Evolutionary conservation across 2,888 invertebrate species (phyloP).

Genomic region (Fabriciana adippe): DNA sequence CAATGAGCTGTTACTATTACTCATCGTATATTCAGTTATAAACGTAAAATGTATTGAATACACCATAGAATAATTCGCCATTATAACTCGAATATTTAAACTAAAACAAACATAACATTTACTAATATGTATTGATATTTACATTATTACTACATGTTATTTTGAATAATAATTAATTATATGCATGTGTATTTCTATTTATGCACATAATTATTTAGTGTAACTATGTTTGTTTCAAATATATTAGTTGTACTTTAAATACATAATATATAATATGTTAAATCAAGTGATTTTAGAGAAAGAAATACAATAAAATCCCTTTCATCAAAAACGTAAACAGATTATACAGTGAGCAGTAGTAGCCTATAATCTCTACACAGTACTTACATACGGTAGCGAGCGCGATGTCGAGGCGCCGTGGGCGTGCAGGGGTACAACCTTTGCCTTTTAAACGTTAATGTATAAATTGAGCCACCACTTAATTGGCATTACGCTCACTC

Average conservation of each 20-base stretch:
- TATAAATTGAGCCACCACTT: slow-evolving; percentile 32
- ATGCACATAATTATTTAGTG: too few relatives aligned
- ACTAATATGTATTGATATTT: too few relatives aligned
- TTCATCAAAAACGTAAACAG: slow-evolving; percentile 4
- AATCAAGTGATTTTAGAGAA: too few relatives aligned
- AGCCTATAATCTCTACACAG: background rate
- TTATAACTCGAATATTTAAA: too few relatives aligned
- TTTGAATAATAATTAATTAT: too few relatives aligned
- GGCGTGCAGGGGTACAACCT: slow-evolving; percentile 38
- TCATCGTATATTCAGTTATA: slow-evolving; percentile 24
- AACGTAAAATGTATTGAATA: too few relatives aligned
- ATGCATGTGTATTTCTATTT: too few relatives aligned
- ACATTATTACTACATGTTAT: too few relatives aligned
- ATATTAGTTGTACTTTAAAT: too few relatives aligned
- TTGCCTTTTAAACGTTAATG: slow-evolving; percentile 40
- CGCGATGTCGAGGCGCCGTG: slow-evolving; percentile 20
- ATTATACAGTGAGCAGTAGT: background rate
- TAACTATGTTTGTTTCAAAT: too few relatives aligned
- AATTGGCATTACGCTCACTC: slow-evolving; percentile 28
- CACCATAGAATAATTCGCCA: background rate
- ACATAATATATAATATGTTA: too few relatives aligned
- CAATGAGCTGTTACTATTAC: slow-evolving; percentile 37
- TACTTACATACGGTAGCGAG: slow-evolving; percentile 21
- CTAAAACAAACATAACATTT: too few relatives aligned
- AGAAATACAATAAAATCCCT: background rate